Conservation (phyloP, 2,888 invertebrate species). For the Papilio elwesi region DNA sequence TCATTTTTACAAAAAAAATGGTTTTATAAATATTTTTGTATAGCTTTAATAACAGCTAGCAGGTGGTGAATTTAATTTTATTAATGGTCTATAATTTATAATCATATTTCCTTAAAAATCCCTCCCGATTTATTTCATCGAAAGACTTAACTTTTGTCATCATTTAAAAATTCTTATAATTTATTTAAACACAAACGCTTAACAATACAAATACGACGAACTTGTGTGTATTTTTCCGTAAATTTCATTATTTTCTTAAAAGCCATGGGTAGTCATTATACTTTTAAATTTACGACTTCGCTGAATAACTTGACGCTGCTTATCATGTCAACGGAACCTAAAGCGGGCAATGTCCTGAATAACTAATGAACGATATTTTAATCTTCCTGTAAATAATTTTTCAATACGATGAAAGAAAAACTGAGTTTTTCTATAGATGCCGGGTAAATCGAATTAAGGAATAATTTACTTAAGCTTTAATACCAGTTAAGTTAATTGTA, state of each 20-base stretch:
- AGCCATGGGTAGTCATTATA: slow-evolving; percentile 19
- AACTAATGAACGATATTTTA: not conserved
- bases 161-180: too few relatives aligned
- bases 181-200: not conserved
- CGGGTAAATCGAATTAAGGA: too few relatives aligned
- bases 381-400: not conserved
- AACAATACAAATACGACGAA: not conserved
- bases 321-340: slow-evolving; percentile 9
- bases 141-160: too few relatives aligned
- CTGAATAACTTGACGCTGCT: slow-evolving; percentile 11
- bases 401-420: too few relatives aligned
- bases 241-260: not conserved
- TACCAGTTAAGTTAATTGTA: too few relatives aligned
- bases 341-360: not conserved
- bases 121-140: too few relatives aligned
- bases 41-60: not conserved
- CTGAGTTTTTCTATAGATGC: too few relatives aligned
- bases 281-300: slow-evolving; percentile 19
- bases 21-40: not conserved
- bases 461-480: too few relatives aligned
- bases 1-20: too few relatives aligned
- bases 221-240: not conserved
- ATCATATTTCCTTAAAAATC: too few relatives aligned
- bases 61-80: too few relatives aligned
- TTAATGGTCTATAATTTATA: too few relatives aligned